Evolutionary conservation across 2,888 invertebrate genomes (phyloP).

Genomic region (Apotomis capreana): DNA sequence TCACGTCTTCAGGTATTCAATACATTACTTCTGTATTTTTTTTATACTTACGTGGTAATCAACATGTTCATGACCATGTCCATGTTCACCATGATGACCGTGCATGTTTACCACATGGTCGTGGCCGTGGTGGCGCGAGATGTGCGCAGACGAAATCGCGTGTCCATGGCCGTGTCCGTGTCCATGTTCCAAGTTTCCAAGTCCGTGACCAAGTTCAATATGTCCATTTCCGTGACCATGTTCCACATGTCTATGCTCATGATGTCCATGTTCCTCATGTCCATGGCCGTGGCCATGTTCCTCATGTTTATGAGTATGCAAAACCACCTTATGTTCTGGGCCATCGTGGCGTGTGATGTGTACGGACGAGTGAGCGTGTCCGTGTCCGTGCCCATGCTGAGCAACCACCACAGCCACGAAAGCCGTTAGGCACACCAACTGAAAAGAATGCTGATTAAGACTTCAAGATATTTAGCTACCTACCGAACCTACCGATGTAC

Average conservation of each 20-base stretch:
- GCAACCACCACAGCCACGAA: slow-evolving; percentile 57
- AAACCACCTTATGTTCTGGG: slow-evolving; percentile 58
- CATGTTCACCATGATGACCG: not conserved
- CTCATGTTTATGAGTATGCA: not conserved
- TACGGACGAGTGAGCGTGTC: slow-evolving; percentile 58
- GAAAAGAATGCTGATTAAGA: not conserved
- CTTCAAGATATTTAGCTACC: no score
- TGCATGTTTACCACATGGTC: not conserved
- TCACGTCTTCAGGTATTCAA: no score
- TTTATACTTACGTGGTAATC: slow-evolving; percentile 38
- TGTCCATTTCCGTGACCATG: slow-evolving; percentile 42
- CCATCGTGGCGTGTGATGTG: slow-evolving; percentile 66
- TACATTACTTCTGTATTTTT: not conserved
- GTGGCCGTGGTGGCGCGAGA: not conserved
- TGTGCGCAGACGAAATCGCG: slow-evolving; percentile 38
- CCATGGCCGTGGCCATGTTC: slow-evolving; percentile 3
- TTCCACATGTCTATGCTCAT: not conserved
- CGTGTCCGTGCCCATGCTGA: slow-evolving; percentile 52
- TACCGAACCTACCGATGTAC: no score
- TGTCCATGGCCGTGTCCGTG: slow-evolving; percentile 49
- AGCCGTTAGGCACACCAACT: slow-evolving; percentile 59
- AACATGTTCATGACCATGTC: slow-evolving; percentile 11
- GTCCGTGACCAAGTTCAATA: slow-evolving; percentile 46
- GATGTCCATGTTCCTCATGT: not conserved
- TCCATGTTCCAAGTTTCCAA: slow-evolving; percentile 40